Evolutionary conservation across 2,113 vertebrate species (phyloP), one percentile per base, ranked within the genome.

Genomic region (Gambusia affinis): DNA sequence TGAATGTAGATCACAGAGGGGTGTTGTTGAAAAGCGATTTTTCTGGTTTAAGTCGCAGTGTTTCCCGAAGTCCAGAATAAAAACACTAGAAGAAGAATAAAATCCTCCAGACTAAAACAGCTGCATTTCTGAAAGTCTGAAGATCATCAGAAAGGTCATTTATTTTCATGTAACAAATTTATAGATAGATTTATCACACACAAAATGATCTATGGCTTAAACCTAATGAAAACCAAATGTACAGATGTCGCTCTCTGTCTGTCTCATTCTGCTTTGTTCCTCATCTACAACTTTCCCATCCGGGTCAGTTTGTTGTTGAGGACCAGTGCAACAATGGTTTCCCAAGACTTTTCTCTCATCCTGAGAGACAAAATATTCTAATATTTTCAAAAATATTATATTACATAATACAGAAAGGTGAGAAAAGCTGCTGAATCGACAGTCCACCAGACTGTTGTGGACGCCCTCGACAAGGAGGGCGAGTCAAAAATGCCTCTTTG

Each of bases 21-120:
- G 6, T 35, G 65, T 39, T 72, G 68, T 24, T 70, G 64, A 64
- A 69, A 15, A 19, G 8, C 42, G 15, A 66, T 28, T 39, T 62
- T 6, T 44, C 66, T 37, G 19, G 35, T 70, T 65, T 37, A 68
- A 60, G 63, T 27, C 33, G 27, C 71, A 47, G 28, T 17, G 64
- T 64, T 60, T 39, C 17, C 14, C 67, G n/a, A 12, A 68, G 29
- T 42, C 24, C 27, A 61, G 35, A 37, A 12, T 37, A 37, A 37
- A 10, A 37, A 37, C 10, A 37, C 35, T 37, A 37, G 35, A 37
- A 11, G 35, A 11, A 37, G 2, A 37, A 37, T 11, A 37, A 37
- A 37, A 37, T 37, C 10, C 35, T 70, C 35, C 35, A 30, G 19
- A 27, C 28, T 44, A 70, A 35, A n/a, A 33, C 67, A 54, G 51